Percentiles rank a stretch among this genome's conserved stretches.
These are phyloP conservation scores for Sipha maydis DNA, from an alignment of 2,888 invertebrate genomes.

Conservation along the genomic window DNA sequence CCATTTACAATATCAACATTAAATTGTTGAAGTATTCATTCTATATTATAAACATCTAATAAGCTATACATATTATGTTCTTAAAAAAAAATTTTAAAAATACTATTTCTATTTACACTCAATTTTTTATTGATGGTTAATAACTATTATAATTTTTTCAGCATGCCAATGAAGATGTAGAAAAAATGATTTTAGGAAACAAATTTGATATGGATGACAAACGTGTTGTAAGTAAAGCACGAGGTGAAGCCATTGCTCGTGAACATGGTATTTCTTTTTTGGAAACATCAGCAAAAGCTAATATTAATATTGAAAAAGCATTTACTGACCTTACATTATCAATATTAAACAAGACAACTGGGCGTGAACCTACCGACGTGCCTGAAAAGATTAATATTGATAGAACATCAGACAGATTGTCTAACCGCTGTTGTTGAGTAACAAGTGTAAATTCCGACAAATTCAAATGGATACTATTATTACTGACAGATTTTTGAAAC, in stretches of 20 bases:
- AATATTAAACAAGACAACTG: constrained; percentile 90
- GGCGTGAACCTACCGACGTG: constrained; percentile 82
- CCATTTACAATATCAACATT: no score
- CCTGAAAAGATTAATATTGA: constrained; percentile 78
- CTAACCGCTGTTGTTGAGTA: constrained; percentile 73
- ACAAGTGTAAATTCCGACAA: constrained; percentile 41
- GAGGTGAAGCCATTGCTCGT: constrained; percentile 94
- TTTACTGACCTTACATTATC: constrained; percentile 95
- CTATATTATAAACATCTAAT: no score
- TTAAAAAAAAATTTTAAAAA: not conserved
- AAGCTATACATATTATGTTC: not conserved
- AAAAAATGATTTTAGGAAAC: constrained; percentile 98
- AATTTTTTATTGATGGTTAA: not conserved
- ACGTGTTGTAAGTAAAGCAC: constrained; percentile 89
- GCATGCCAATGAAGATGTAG: constrained; percentile 98
- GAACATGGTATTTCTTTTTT: constrained; percentile 96
- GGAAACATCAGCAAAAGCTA: constrained; percentile 97
- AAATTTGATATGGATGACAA: constrained; percentile 98
- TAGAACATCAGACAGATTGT: constrained; percentile 75
- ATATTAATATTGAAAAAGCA: constrained; percentile 95
- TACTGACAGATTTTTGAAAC: constrained; percentile 55
- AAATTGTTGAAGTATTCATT: no score
- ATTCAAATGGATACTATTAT: constrained; percentile 52
- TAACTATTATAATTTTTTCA: constrained; percentile 67
- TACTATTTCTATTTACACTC: not conserved